Evolutionary conservation across 2,888 invertebrate species (phyloP), one percentile per base, ranked within the genome.

Genomic region (Cantharis lateralis): DNA sequence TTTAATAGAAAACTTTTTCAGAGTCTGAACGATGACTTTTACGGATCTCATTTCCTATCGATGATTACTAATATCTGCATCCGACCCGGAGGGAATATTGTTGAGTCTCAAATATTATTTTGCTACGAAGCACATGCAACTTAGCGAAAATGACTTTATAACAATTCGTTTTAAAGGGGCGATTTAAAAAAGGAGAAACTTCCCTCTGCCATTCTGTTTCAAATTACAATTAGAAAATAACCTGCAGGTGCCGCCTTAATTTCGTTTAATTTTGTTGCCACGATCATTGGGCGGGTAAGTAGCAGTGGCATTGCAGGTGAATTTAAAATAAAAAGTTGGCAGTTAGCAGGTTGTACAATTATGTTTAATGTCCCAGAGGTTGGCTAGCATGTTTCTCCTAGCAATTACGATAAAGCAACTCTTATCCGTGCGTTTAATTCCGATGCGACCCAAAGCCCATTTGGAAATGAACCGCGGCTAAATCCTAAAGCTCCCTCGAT

Each of bases 21-120:
- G 78, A 78, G 77, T 76, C 75, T 77, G 78, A 20, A 78, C 81
- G 78, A 78, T 74, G 79, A 79, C 78, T 81, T 77, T 74, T 75
- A 72, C 73, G 78, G 80, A 81, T 81, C 80, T 81, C 82, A 81
- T 82, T 82, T 82, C 82, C 80, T 81, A 81, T 82, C 80, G 82
- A 80, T 81, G 81, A 82, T 82, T 82, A 81, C 80, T 81, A 80
- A 80, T 81, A 78, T 79, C 78, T 71, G 76, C 79, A 79, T 77
- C 80, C 79, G 70, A 68, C 73, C 78, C 77, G 64, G 20, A 28
- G 77, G 74, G 80, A 80, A 80, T 81, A 79, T 80, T 79, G 79
- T 80, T 72, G 79, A 82, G 80, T 15, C 10, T 63, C 64, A 20
- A 32, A 71, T 69, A n/a, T 62, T 68, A 20, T 18, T 61, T 74